Evolutionary conservation across 2,888 invertebrate species (phyloP).

Genomic region (Dicycla oo): DNA sequence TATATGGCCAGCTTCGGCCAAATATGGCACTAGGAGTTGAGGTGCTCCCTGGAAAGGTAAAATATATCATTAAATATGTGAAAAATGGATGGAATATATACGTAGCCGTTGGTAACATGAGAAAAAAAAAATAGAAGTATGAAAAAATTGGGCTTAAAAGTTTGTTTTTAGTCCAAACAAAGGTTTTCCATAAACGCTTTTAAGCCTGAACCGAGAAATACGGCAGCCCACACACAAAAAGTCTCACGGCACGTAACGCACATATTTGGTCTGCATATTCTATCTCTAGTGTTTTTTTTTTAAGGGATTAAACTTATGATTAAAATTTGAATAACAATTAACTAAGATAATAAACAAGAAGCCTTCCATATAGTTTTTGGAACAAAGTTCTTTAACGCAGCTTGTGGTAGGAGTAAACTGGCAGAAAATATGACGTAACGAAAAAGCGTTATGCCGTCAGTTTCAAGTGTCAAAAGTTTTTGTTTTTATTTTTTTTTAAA

Average conservation of each 20-base stretch:
- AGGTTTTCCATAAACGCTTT: neutral
- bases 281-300: neutral
- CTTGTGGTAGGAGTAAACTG: no score
- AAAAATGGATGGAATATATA: neutral
- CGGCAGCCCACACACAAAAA: neutral
- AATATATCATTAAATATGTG: neutral
- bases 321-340: neutral
- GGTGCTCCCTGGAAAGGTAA: constrained; percentile 91
- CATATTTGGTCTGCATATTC: neutral
- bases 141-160: neutral
- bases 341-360: neutral
- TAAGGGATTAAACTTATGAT: neutral
- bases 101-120: no score
- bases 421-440: no score
- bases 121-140: neutral
- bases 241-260: neutral
- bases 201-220: neutral
- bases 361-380: no score
- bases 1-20: constrained; percentile 91
- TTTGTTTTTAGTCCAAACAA: neutral
- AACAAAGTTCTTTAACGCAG: no score
- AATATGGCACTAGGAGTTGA: constrained; percentile 92
- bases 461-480: no score
- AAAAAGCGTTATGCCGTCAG: no score
- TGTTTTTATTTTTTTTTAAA: no score